phyloP scores from a whole-genome alignment of 2,113 vertebrate genomes.

The Oncorhynchus masou region DNA sequence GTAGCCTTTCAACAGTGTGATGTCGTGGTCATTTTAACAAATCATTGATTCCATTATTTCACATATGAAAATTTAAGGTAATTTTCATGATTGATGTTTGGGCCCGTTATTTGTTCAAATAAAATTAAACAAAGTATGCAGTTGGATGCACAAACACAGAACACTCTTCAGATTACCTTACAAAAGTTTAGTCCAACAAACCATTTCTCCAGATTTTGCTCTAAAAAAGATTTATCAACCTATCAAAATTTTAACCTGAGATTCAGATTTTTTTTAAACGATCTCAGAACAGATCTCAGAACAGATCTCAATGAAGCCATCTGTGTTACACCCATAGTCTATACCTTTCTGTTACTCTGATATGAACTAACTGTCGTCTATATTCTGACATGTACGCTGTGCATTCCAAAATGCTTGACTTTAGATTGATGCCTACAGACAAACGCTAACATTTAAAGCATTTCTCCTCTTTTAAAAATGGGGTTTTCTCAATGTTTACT shows the following conservation, averaged over 20 bases:
- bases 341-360: neutral
- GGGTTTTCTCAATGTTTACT: neutral
- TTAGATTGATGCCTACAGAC: neutral
- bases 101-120: neutral
- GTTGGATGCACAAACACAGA: neutral
- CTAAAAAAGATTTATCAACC: constrained; percentile 51
- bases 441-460: neutral
- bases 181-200: constrained; percentile 34
- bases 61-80: neutral
- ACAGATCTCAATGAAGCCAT: constrained; percentile 20
- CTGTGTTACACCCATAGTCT: neutral
- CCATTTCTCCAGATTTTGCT: constrained; percentile 43
- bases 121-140: neutral
- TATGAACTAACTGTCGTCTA: neutral
- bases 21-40: neutral
- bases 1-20: neutral
- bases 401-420: neutral
- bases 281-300: constrained; percentile 26
- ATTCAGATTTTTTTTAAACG: constrained; percentile 51
- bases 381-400: neutral
- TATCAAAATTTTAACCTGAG: constrained; percentile 71
- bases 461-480: constrained; percentile 37
- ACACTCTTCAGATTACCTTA: constrained; percentile 14
- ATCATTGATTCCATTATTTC: neutral
- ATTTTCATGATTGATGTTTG: neutral